Evolutionary conservation across 2,113 vertebrate genomes (phyloP), one percentile per base, ranked within the genome.

Genomic region (Ancistrus triradiatus): DNA sequence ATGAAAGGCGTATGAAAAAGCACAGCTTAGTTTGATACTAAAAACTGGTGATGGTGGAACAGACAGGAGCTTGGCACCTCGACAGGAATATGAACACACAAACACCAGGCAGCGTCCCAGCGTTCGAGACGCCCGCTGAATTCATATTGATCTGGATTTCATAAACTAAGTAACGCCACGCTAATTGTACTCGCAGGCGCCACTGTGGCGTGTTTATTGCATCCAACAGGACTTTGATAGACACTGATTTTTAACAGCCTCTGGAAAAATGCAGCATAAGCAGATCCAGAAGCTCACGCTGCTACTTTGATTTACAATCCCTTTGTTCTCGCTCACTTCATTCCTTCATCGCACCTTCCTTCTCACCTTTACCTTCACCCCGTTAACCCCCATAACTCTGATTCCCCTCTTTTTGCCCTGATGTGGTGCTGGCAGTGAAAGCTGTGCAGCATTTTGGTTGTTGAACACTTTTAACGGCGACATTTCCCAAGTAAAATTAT

Each of bases 341-440:
- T 25, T 69, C 56, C 59, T 47, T 62, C 59, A 7, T 62, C 44
- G 55, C 33, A 1, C 8, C 33, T 48, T 6, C 33, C 18, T 43
- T 57, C 31, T 69, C 59, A 63, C 59, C 67, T 63, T 63, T 63
- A 63, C 8, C 17, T 52, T 38, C 13, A 14, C 25, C 56, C 21
- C 17, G 0, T 11, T 13, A 48, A 11, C n/a, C n/a, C 31, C 22
- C 38, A n/a, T n/a, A n/a, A n/a, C n/a, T 25, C 47, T n/a, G 35
- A 15, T 15, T 11, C 19, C 22, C 35, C 27, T 48, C 44, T 55
- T 14, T 62, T 21, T 47, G 22, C 31, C 3, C 15, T 24, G 9
- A 7, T 53, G 22, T 52, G 47, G 37, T 53, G 53, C n/a, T 42
- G n/a, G 57, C 77, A 83, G 81, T 78, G 79, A 86, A 87, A 86